Conservation (phyloP, 2,797 vertebrate species). For the Pseudochromis fuscus region DNA sequence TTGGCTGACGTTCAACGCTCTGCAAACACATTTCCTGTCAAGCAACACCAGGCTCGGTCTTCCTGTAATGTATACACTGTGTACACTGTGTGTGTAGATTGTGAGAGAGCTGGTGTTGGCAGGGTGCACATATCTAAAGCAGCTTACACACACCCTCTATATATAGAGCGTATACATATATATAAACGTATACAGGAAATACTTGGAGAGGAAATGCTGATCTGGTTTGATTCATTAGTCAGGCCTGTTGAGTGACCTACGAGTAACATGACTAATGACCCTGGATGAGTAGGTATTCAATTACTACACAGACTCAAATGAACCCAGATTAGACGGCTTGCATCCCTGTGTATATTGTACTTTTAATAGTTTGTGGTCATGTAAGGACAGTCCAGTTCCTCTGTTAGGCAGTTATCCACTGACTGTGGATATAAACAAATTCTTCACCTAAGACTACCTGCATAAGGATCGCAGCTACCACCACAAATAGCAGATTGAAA, state of each 20-base stretch:
- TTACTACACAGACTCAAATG: conserved; percentile 23
- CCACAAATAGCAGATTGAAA: background rate
- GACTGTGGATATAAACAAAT: conserved; percentile 36
- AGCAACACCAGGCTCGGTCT: background rate
- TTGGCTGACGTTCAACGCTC: background rate
- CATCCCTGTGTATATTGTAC: conserved; percentile 14
- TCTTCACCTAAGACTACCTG: conserved; percentile 1
- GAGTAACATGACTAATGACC: conserved; percentile 30
- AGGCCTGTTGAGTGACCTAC: background rate
- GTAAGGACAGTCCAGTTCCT: background rate
- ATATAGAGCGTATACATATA: too few species aligned
- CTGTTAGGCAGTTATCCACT: conserved; percentile 20
- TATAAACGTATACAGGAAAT: background rate
- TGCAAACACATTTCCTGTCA: conserved; percentile 22
- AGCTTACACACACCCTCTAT: background rate
- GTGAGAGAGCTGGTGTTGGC: background rate
- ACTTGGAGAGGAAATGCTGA: conserved; percentile 11
- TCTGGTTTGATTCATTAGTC: conserved; percentile 19
- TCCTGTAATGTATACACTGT: conserved; percentile 37
- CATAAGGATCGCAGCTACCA: conserved; percentile 3
- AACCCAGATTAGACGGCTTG: conserved; percentile 11
- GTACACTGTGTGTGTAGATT: conserved; percentile 14
- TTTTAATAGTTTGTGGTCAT: conserved; percentile 29
- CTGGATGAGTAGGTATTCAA: conserved; percentile 24
- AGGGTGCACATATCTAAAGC: conserved; percentile 17